Evolutionary conservation across 2,113 vertebrate genomes (phyloP), one percentile per base, ranked within the genome.

Genomic region (Caretta caretta): DNA sequence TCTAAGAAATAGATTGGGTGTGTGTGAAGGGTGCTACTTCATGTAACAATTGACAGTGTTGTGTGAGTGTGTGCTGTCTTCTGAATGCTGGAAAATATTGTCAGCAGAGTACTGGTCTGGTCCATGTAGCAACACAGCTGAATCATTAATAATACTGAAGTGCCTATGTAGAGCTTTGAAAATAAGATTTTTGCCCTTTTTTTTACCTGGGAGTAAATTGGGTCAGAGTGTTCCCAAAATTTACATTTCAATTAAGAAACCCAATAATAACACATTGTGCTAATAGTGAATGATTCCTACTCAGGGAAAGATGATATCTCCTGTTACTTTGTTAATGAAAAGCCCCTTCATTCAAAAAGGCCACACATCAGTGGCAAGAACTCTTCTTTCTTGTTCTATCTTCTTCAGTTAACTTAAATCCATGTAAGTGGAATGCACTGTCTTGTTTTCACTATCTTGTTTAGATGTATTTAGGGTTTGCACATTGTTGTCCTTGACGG

Each of bases 231-330:
- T 99, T 99, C 99, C 98, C 98, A 98, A 99, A 99, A 99, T 99
- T 99, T 99, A 99, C 99, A 99, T 99, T 99, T 99, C 99, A 99
- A 99, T 99, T 99, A 99, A 99, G 98, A 99, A 98, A 99, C 99
- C 98, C 98, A 98, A 99, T 99, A 99, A 99, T 99, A 99, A 99
- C 98, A 98, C 99, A 99, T 99, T 99, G 99, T 99, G 98, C 98
- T 98, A 98, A 99, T 97, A 97, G 98, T 99, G 99, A 99, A 99
- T 98, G 98, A 99, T 98, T 98, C 98, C 98, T 98, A 98, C 98
- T 97, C 96, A 94, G 97, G 97, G 99, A 99, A 99, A 99, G 98
- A 98, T 97, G 99, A 99, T 99, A 99, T 98, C 98, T 98, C 97
- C 98, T 98, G 98, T 98, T 98, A 98, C 98, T 98, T 98, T 98